phyloP scores from a whole-genome alignment of 2,797 vertebrate species.

The Hirundo rustica region DNA sequence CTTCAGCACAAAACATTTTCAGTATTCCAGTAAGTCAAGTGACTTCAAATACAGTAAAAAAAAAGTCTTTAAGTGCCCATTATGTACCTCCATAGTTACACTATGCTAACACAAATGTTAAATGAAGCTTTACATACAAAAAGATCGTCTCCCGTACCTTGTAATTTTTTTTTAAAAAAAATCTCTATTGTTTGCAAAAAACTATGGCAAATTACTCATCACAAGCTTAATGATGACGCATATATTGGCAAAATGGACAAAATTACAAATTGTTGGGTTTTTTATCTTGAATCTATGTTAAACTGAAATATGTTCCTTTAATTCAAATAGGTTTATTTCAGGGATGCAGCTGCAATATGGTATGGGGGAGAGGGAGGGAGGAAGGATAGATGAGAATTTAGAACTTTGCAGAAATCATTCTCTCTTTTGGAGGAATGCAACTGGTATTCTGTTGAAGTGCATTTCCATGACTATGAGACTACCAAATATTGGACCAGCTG shows the following conservation, averaged over 20 bases:
- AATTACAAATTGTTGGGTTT: not conserved
- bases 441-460: not conserved
- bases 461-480: not conserved
- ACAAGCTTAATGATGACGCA: not conserved
- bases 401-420: not conserved
- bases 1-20: not conserved
- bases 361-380: not conserved
- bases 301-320: not conserved
- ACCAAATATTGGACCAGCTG: not conserved
- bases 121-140: not conserved
- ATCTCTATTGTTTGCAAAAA: not conserved
- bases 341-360: not conserved
- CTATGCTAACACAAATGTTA: not conserved
- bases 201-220: not conserved
- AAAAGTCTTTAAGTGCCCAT: not conserved
- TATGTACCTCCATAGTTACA: not conserved
- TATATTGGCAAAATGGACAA: not conserved
- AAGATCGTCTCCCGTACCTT: not conserved
- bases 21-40: not conserved
- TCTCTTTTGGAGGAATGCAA: not conserved
- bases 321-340: not conserved
- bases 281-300: not conserved
- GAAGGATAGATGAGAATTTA: not conserved
- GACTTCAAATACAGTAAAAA: not conserved
- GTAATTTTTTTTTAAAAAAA: not conserved